phyloP scores from a whole-genome alignment of 1,140 invertebrate genomes.

The Drosophila sucinea region DNA sequence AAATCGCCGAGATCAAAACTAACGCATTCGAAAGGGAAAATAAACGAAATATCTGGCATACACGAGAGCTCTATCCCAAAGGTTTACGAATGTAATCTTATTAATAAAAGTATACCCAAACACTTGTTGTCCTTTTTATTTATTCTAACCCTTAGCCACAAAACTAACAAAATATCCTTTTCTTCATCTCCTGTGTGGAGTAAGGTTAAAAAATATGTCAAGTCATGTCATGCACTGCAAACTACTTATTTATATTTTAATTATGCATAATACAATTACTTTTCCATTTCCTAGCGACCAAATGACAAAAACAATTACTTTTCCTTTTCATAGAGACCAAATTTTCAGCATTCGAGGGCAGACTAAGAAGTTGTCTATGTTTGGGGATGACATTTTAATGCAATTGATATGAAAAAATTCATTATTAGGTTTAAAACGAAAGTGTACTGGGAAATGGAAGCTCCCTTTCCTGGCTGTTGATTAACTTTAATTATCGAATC shows the following conservation, averaged over 20 bases:
- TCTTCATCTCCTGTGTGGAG: background rate
- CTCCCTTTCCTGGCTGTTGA: too few species aligned
- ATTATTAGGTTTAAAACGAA: too few species aligned
- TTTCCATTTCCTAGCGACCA: slow-evolving; percentile 6
- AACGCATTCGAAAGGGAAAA: slow-evolving; percentile 15
- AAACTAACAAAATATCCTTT: background rate
- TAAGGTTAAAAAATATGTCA: background rate
- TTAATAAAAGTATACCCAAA: background rate
- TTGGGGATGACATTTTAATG: too few species aligned
- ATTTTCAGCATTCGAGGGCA: background rate
- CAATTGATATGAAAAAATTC: too few species aligned
- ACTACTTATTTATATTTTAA: slow-evolving; percentile 4
- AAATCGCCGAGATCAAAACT: slow-evolving; percentile 1
- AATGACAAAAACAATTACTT: slow-evolving; percentile 1
- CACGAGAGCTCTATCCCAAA: slow-evolving; percentile 60
- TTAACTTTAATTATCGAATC: too few species aligned
- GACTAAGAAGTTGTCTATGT: background rate
- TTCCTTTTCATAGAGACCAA: background rate
- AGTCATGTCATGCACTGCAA: background rate
- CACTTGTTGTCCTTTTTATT: background rate
- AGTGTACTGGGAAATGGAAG: too few species aligned
- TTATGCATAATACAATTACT: slow-evolving; percentile 13
- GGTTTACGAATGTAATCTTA: slow-evolving; percentile 16
- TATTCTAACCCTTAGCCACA: background rate
- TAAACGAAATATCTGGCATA: slow-evolving; percentile 43